Conservation (phyloP, 2,888 invertebrate species). For the Ectropis crepuscularia region DNA sequence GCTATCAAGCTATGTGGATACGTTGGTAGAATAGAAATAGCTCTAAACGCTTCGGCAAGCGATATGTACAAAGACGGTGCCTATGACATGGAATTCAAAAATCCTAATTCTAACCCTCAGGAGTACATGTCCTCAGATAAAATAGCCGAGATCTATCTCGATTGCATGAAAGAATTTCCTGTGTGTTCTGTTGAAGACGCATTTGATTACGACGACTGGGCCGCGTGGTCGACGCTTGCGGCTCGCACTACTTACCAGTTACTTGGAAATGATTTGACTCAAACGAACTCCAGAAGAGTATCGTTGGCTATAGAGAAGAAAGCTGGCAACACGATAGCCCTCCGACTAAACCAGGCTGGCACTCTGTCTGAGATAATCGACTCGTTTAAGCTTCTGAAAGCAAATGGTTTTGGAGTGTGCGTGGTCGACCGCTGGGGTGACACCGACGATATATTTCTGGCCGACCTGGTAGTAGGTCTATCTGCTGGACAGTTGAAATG, state of each 20-base stretch:
- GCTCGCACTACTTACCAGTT: slow-evolving; percentile 89
- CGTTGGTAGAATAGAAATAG: slow-evolving; percentile 95
- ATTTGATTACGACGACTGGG: slow-evolving; percentile 99
- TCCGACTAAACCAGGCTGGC: slow-evolving; percentile 99
- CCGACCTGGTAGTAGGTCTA: slow-evolving; percentile 98
- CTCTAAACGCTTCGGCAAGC: slow-evolving; percentile 98
- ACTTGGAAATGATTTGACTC: slow-evolving; percentile 97
- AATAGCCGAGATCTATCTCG: slow-evolving; percentile 93
- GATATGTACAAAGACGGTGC: slow-evolving; percentile 94
- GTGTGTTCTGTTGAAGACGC: slow-evolving; percentile 98
- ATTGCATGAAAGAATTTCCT: slow-evolving; percentile 94
- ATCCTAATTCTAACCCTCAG: slow-evolving; percentile 93
- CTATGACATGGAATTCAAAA: slow-evolving; percentile 99
- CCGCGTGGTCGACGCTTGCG: slow-evolving; percentile 94
- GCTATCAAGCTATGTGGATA: slow-evolving; percentile 98
- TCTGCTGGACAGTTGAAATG: slow-evolving; percentile 99
- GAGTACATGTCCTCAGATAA: slow-evolving; percentile 93
- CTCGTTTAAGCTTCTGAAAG: slow-evolving; percentile 95
- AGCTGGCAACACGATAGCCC: slow-evolving; percentile 95
- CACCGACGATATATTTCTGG: slow-evolving; percentile 99
- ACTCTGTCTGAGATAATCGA: slow-evolving; percentile 98
- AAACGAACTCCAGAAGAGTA: slow-evolving; percentile 94
- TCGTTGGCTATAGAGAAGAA: slow-evolving; percentile 96
- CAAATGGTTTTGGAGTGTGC: slow-evolving; percentile 95
- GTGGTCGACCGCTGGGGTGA: slow-evolving; percentile 91